Evolutionary conservation across 2,888 invertebrate species (phyloP).

Genomic region (Phaonia tiefii): DNA sequence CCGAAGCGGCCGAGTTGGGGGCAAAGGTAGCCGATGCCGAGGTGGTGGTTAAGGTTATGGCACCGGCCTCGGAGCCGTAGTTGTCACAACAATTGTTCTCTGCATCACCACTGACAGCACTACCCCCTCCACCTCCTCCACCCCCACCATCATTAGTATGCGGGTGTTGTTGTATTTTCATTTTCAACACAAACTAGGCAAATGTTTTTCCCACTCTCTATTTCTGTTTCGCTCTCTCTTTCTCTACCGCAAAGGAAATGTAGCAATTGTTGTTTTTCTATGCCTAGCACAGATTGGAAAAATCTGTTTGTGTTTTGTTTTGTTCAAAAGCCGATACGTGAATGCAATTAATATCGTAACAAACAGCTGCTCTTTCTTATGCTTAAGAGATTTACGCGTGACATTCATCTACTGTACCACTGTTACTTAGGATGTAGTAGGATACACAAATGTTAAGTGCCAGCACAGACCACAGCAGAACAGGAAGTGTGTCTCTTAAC

Average conservation of each 20-base stretch:
- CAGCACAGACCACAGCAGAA: neutral
- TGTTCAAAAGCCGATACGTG: conserved; percentile 14
- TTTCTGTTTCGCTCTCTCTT: neutral
- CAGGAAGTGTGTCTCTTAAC: conserved; percentile 6
- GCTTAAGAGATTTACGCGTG: neutral
- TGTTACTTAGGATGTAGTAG: neutral
- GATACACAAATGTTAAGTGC: conserved; percentile 1
- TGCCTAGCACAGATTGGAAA: conserved; percentile 15
- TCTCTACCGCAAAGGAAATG: neutral
- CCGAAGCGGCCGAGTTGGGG: neutral
- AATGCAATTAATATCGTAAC: conserved; percentile 18
- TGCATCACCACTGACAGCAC: neutral
- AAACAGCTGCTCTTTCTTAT: neutral
- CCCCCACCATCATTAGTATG: neutral
- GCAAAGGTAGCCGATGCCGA: too few relatives aligned
- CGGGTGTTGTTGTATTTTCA: conserved; percentile 46
- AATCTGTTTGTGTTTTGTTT: conserved; percentile 14
- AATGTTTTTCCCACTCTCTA: conserved; percentile 8
- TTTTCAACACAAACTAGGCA: conserved; percentile 14
- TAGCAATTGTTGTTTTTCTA: too few relatives aligned
- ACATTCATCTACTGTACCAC: neutral
- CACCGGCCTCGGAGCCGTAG: conserved; percentile 7
- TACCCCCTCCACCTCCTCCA: neutral
- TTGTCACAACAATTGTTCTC: neutral
- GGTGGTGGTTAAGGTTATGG: neutral